Percentiles rank a stretch among this genome's conserved stretches.
Evolutionary conservation across 2,888 invertebrate species (phyloP).

Genomic region (Nycteola revayana): DNA sequence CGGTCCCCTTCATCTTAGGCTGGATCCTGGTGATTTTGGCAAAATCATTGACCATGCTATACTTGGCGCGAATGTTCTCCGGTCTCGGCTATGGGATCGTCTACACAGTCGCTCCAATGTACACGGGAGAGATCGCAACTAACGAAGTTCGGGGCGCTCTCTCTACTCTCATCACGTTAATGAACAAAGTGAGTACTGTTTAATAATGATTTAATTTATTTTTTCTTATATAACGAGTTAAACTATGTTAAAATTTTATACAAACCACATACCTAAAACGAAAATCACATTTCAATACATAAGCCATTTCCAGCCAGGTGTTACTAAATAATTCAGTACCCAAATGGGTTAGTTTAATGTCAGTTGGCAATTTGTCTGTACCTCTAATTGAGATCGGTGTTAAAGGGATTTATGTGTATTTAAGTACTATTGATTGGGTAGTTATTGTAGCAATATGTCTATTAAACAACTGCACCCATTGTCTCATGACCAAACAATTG

Average conservation of each 20-base stretch:
- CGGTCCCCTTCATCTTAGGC: constrained; percentile 82
- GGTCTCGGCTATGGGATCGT: constrained; percentile 84
- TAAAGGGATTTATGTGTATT: background rate
- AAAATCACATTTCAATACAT: constrained; percentile 30
- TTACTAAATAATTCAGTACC: constrained; percentile 34
- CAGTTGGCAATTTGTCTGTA: constrained; percentile 2
- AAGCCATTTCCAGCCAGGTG: constrained; percentile 22
- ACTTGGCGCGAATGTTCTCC: constrained; percentile 83
- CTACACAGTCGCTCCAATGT: constrained; percentile 84
- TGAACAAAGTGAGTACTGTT: constrained; percentile 76
- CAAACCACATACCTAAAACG: constrained; percentile 17
- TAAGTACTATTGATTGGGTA: too few species aligned
- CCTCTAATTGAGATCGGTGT: background rate
- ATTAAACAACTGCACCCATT: constrained; percentile 16
- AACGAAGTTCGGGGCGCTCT: constrained; percentile 83
- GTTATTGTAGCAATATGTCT: too few species aligned
- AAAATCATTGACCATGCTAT: constrained; percentile 78
- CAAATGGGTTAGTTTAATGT: constrained; percentile 17
- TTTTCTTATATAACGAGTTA: too few species aligned
- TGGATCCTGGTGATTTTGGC: constrained; percentile 85
- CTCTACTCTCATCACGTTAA: constrained; percentile 83
- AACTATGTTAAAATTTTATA: too few species aligned
- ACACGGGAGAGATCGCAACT: constrained; percentile 84
- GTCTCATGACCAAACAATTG: constrained; percentile 12
- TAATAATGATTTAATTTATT: too few species aligned